Conservation (phyloP, 2,113 vertebrate species). For the Tapirus terrestris region DNA sequence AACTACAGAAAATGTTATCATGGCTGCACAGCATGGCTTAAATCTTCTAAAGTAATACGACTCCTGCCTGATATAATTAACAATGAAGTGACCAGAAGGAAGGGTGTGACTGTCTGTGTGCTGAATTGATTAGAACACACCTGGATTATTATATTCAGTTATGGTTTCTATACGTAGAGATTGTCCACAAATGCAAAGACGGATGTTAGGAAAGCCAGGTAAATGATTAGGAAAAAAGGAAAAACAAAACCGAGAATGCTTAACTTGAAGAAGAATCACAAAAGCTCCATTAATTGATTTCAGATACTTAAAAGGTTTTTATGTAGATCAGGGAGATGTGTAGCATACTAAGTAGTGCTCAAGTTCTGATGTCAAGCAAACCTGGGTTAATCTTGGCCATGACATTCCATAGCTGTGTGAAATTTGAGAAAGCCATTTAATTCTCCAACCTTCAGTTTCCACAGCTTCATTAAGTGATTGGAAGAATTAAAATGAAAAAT, state of each 20-base stretch:
- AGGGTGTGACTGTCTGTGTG: not conserved
- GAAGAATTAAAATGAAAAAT: constrained; percentile 4
- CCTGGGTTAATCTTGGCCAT: not conserved
- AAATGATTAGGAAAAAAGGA: not conserved
- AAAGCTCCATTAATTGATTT: not conserved
- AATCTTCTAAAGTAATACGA: not conserved
- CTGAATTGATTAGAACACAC: not conserved
- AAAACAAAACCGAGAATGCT: not conserved
- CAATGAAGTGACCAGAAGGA: not conserved
- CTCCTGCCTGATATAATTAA: not conserved
- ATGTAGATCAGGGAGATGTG: not conserved
- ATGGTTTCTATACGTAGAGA: not conserved
- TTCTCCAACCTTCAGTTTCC: not conserved
- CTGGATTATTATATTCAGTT: not conserved
- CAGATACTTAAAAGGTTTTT: not conserved
- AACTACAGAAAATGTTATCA: not conserved
- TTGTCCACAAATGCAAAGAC: not conserved
- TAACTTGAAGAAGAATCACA: not conserved
- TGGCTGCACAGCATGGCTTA: not conserved
- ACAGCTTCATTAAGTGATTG: not conserved
- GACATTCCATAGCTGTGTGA: not conserved
- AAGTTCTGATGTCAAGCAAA: not conserved
- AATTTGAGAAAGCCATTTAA: not conserved
- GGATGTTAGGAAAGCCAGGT: not conserved
- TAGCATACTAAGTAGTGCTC: not conserved